A percentile compares a stretch with the other conserved stretches of the same genome.
phyloP scores from a whole-genome alignment of 2,113 vertebrate species.

The Micronycteris hirsuta region DNA sequence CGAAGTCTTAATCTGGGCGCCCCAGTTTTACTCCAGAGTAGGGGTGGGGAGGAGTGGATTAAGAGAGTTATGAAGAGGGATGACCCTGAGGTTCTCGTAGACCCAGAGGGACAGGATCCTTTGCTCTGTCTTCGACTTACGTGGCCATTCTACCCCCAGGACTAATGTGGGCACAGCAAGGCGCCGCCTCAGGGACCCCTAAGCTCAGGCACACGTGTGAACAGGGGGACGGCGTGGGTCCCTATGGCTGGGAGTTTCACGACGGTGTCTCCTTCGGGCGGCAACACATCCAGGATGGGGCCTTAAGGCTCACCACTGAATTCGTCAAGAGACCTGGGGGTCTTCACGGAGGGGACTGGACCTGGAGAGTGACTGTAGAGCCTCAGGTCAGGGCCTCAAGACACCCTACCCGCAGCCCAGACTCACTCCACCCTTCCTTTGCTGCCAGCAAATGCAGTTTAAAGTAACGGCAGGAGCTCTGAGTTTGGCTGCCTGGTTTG shows the following conservation, averaged over 20 bases:
- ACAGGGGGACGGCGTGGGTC: conserved; percentile 86
- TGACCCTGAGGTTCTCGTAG: neutral
- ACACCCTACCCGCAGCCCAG: neutral
- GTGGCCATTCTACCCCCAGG: conserved; percentile 79
- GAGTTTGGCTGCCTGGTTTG: neutral
- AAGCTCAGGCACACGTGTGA: conserved; percentile 92
- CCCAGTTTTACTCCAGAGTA: neutral
- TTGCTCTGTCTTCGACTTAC: conserved; percentile 47
- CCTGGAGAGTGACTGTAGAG: conserved; percentile 91
- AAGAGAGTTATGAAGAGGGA: neutral
- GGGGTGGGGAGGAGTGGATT: neutral
- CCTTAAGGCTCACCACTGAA: conserved; percentile 88
- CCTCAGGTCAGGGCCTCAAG: conserved; percentile 80
- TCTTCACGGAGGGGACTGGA: conserved; percentile 94
- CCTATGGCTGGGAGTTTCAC: conserved; percentile 94
- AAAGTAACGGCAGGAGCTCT: neutral
- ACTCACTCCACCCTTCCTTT: neutral
- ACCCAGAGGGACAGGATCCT: neutral
- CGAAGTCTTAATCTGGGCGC: neutral
- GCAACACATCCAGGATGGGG: conserved; percentile 89
- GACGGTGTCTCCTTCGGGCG: conserved; percentile 91
- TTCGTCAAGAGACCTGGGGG: conserved; percentile 92
- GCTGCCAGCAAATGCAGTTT: neutral
- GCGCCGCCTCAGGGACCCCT: conserved; percentile 73
- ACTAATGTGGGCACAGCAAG: conserved; percentile 94